Evolutionary conservation across 2,797 vertebrate species (phyloP).

Genomic region (Chiloscyllium punctatum): DNA sequence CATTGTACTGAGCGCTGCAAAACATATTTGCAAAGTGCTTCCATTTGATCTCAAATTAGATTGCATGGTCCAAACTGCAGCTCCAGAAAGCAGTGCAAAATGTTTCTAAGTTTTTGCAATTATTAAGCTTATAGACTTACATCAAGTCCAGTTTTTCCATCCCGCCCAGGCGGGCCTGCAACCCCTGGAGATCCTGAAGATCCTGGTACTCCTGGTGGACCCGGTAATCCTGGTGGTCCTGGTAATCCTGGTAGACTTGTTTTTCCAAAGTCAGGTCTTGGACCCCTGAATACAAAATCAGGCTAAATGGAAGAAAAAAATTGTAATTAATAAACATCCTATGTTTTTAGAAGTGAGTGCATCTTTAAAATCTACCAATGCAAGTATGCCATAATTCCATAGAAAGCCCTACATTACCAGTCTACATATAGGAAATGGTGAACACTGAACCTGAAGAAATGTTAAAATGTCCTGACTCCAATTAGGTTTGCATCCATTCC

Average conservation of each 20-base stretch:
- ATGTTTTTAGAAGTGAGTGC: not conserved
- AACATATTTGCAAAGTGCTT: not conserved
- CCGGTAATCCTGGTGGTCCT: conserved; percentile 52
- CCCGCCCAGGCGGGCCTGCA: conserved; percentile 58
- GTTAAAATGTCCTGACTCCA: not conserved
- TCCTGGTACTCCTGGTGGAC: conserved; percentile 63
- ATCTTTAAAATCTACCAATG: not conserved
- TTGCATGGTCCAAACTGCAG: not conserved
- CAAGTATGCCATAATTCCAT: not conserved
- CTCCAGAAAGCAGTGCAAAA: too few relatives aligned
- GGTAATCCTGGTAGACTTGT: conserved; percentile 41
- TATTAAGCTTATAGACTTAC: conserved; percentile 48
- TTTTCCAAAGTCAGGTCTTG: not conserved
- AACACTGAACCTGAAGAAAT: not conserved
- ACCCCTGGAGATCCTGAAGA: conserved; percentile 58
- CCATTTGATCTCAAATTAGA: not conserved
- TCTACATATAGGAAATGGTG: not conserved
- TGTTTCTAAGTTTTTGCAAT: too few relatives aligned
- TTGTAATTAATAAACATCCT: not conserved
- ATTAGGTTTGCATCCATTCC: not conserved
- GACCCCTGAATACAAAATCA: conserved; percentile 2
- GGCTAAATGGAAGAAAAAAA: not conserved
- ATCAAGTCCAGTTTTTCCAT: conserved; percentile 67
- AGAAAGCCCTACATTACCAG: not conserved
- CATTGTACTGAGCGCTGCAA: not conserved